phyloP scores from a whole-genome alignment of 2,797 vertebrate genomes.

The Holocentrus rufus region DNA sequence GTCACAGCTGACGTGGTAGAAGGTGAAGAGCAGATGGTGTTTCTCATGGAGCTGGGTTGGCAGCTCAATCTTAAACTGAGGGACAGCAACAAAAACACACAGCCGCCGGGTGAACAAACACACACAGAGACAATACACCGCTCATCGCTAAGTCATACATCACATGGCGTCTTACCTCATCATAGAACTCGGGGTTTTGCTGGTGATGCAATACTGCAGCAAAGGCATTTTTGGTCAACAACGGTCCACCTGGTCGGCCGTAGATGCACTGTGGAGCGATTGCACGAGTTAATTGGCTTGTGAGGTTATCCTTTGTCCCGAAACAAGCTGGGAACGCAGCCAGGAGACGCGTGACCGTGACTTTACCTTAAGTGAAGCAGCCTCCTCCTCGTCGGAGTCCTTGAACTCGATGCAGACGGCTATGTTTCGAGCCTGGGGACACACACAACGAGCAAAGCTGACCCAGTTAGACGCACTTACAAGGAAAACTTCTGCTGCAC shows the following conservation, averaged over 20 bases:
- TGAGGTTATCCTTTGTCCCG: not conserved
- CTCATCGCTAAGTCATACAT: not conserved
- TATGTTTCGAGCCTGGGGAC: conserved; percentile 90
- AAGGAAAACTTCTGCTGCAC: not conserved
- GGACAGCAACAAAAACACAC: conserved; percentile 11
- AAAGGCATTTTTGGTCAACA: conserved; percentile 90
- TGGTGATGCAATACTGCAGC: conserved; percentile 95
- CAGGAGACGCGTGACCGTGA: not conserved
- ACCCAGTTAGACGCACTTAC: conserved; percentile 15
- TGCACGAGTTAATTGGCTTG: conserved; percentile 2
- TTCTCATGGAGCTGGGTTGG: conserved; percentile 95
- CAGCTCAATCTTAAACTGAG: conserved; percentile 94
- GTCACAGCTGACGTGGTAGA: conserved; percentile 96
- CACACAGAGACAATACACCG: no score
- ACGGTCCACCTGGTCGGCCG: conserved; percentile 89
- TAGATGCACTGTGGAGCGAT: conserved; percentile 90
- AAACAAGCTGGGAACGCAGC: not conserved
- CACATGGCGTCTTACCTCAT: conserved; percentile 84
- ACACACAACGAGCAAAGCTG: conserved; percentile 11
- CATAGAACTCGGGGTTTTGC: conserved; percentile 97
- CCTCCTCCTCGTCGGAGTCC: conserved; percentile 94
- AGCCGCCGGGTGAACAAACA: not conserved
- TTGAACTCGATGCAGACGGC: conserved; percentile 90
- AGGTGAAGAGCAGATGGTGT: conserved; percentile 95
- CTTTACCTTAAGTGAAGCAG: conserved; percentile 75